Percentiles rank a stretch among this genome's conserved stretches.
Conservation (phyloP, 2,888 invertebrate species). For the Acronicta aceris region DNA sequence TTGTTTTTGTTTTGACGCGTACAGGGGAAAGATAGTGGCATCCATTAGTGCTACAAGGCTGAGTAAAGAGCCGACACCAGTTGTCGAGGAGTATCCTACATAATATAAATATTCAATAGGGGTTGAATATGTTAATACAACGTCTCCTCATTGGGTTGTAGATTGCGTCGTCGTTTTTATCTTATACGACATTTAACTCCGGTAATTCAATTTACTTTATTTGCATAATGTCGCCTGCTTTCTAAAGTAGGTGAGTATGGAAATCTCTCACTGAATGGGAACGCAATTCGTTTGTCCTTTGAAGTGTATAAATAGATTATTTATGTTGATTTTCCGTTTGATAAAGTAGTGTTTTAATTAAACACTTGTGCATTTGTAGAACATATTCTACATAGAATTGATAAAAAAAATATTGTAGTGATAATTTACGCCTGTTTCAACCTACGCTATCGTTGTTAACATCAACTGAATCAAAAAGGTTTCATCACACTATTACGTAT, state of each 20-base stretch:
- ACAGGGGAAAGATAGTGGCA: conserved; percentile 76
- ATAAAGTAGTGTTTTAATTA: conserved; percentile 46
- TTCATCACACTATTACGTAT: conserved; percentile 86
- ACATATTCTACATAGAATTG: conserved; percentile 33
- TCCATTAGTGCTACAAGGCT: conserved; percentile 84
- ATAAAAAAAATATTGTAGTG: conserved; percentile 51
- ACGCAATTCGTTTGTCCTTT: conserved; percentile 61
- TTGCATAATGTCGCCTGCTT: conserved; percentile 86
- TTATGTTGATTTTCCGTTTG: conserved; percentile 51
- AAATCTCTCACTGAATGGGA: conserved; percentile 72
- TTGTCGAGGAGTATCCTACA: conserved; percentile 62
- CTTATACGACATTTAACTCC: conserved; percentile 89
- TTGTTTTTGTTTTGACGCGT: conserved; percentile 77
- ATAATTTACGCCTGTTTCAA: conserved; percentile 63
- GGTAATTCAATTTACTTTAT: conserved; percentile 89
- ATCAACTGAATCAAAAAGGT: conserved; percentile 80
- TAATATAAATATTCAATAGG: conserved; percentile 88
- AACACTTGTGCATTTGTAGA: conserved; percentile 25
- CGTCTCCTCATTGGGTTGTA: conserved; percentile 88
- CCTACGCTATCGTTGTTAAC: conserved; percentile 78
- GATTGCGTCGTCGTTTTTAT: conserved; percentile 89
- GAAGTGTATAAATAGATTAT: conserved; percentile 58
- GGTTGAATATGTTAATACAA: conserved; percentile 87
- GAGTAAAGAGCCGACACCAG: conserved; percentile 69
- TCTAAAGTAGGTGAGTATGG: conserved; percentile 87